Percentiles rank a stretch among this genome's conserved stretches.
Evolutionary conservation across 2,888 invertebrate species (phyloP).

Genomic region (Acleris laterana): DNA sequence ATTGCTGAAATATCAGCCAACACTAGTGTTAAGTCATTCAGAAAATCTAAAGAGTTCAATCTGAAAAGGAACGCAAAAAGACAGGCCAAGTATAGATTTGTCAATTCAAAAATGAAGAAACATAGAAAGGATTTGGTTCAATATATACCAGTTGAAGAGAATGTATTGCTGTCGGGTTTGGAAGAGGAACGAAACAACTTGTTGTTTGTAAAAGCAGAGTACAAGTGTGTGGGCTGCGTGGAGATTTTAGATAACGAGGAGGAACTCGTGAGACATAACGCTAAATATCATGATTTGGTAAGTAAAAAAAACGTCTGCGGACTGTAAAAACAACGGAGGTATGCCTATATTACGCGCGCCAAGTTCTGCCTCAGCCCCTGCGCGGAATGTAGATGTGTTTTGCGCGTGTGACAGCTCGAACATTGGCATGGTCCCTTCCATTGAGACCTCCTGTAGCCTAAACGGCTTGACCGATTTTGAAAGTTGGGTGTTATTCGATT

Average conservation of each 20-base stretch:
- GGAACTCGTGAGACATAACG: slow-evolving; percentile 4
- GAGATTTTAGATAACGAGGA: slow-evolving; percentile 4
- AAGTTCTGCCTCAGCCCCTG: too few species aligned
- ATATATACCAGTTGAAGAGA: slow-evolving; percentile 1
- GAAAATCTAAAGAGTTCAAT: slow-evolving; percentile 10
- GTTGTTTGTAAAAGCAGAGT: slow-evolving; percentile 8
- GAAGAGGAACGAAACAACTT: slow-evolving; percentile 8
- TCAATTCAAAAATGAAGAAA: slow-evolving; percentile 15
- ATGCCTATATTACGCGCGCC: too few species aligned
- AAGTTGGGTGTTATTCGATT: background rate
- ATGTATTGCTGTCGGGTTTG: background rate
- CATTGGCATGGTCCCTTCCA: too few species aligned
- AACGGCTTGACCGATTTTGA: background rate
- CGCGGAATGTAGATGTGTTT: too few species aligned
- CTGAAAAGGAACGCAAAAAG: slow-evolving; percentile 11
- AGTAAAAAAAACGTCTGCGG: too few species aligned
- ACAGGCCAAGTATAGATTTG: slow-evolving; percentile 29
- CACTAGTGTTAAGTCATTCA: background rate
- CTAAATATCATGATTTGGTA: slow-evolving; percentile 24
- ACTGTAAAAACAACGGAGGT: too few species aligned
- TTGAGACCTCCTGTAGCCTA: too few species aligned
- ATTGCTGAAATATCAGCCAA: background rate
- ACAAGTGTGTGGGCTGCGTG: slow-evolving; percentile 25
- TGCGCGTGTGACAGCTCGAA: too few species aligned
- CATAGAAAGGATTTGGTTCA: slow-evolving; percentile 17